These are phyloP conservation scores for Hypsibius dujardini DNA, from an alignment of 1,140 invertebrate genomes.

Conservation along the genomic window DNA sequence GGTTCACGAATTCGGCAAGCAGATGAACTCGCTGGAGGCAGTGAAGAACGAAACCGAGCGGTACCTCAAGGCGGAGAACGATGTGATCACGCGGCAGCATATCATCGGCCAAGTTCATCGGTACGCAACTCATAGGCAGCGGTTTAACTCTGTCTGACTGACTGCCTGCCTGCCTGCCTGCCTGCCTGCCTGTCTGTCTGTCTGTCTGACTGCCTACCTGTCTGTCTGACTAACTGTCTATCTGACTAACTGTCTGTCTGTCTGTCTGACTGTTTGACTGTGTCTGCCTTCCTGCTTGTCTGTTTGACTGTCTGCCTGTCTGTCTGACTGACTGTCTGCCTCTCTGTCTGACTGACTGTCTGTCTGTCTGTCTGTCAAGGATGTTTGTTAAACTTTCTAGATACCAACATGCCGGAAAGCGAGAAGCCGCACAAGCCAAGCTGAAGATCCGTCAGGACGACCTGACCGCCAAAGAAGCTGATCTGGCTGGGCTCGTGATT, in stretches of 20 bases:
- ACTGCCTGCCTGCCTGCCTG: neutral
- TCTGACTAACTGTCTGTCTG: too few relatives aligned
- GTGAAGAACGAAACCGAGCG: conserved; percentile 15
- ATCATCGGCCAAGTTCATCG: neutral
- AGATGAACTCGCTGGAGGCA: neutral
- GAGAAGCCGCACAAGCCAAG: neutral
- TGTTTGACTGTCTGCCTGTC: too few relatives aligned
- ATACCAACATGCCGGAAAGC: neutral
- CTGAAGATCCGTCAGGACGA: neutral
- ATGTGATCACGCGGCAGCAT: neutral
- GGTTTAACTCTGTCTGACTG: too few relatives aligned
- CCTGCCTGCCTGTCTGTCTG: neutral
- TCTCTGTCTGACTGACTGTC: too few relatives aligned
- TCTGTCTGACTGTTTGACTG: too few relatives aligned
- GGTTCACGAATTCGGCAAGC: conserved; percentile 3
- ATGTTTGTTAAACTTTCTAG: neutral
- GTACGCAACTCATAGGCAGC: neutral
- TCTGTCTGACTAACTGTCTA: neutral
- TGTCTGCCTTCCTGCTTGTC: too few relatives aligned
- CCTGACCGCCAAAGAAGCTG: neutral
- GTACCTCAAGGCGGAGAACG: neutral
- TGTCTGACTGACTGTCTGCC: too few relatives aligned
- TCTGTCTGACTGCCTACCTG: neutral
- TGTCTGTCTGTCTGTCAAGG: too few relatives aligned
- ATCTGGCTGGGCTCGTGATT: neutral